Base-by-base conservation (phyloP, 2,113 vertebrate genomes). In the Dromaius novaehollandiae region DNA sequence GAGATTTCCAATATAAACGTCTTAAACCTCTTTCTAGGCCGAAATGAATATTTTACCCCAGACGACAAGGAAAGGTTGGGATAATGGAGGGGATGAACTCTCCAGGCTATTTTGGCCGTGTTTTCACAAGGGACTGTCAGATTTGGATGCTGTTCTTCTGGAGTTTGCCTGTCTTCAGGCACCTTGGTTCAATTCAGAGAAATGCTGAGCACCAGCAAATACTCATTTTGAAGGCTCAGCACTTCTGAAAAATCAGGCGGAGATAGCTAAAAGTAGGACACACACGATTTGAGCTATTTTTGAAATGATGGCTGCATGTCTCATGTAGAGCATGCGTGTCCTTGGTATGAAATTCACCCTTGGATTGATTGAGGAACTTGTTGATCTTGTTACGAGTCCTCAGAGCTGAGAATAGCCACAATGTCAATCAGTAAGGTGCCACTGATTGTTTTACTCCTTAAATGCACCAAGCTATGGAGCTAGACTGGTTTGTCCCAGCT, bases 191-290 rank as follows among this genome's bases (percentile, higher is more conserved):
- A 51, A 3, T 78, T 92, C 60, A 71, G 83, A 84, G 84, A 90
- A 96, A n/a, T 90, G 90, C 92, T 94, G 82, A 91, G 87, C 6
- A 4, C 78, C 80, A 89, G 71, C 89, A 81, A 93, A 94, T 83
- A 50, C 36, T 77, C 88, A 50, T 56, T 95, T 61, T 60, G 93
- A 94, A 81, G 89, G 50, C 75, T 91, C 7, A 40, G 65, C 81
- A 63, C 82, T 93, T 91, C 87, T 95, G 88, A 86, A 96, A 96
- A 97, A 95, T 77, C 82, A 93, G 93, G 75, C 91, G 93, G 73
- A 93, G 96, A 81, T 51, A 89, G 87, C 94, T 96, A 51, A 95
- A 97, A 96, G 89, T 96, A 96, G 94, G 97, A 68, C 95, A 93
- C 1, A 1, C 75, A 95, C 88, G 83, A 94, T 83, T 24, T 3